These are phyloP conservation scores for Lethocerus indicus DNA, from an alignment of 1,140 invertebrate species.

Conservation along the genomic window DNA sequence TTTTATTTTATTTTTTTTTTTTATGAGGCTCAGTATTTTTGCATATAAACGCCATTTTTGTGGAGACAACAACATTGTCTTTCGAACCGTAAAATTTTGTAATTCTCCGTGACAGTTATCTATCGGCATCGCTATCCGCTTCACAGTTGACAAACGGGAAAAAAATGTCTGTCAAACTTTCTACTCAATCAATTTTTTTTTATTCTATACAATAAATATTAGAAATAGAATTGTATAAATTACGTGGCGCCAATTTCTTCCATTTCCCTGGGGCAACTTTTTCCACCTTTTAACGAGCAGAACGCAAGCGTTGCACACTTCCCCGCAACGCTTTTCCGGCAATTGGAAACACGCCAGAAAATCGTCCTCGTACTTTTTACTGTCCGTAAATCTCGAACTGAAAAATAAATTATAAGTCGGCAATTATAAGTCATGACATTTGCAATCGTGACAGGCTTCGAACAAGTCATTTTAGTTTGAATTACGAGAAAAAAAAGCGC, in stretches of 20 bases:
- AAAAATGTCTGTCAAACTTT: not conserved
- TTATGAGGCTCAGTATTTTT: too few relatives aligned
- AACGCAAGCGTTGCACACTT: conserved; percentile 82
- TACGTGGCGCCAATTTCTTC: conserved; percentile 71
- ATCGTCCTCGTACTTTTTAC: conserved; percentile 71
- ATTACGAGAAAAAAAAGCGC: too few relatives aligned
- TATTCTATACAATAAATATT: not conserved
- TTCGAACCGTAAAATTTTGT: not conserved
- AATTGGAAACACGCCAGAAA: conserved; percentile 71
- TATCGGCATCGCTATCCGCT: not conserved
- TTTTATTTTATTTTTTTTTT: too few relatives aligned
- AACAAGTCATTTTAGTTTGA: too few relatives aligned
- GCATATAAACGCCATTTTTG: too few relatives aligned
- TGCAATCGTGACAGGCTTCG: too few relatives aligned
- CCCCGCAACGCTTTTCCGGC: conserved; percentile 54
- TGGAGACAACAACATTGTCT: not conserved
- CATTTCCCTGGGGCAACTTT: conserved; percentile 58
- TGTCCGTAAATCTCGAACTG: conserved; percentile 73
- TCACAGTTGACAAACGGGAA: not conserved
- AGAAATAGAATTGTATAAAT: conserved; percentile 26
- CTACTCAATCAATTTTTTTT: not conserved
- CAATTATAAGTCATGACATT: not conserved
- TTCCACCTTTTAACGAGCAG: conserved; percentile 72
- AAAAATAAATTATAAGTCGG: conserved; percentile 19
- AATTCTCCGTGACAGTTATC: not conserved